Evolutionary conservation across 2,888 invertebrate species (phyloP), one percentile per base, ranked within the genome.

Genomic region (Tenthredo amoena): DNA sequence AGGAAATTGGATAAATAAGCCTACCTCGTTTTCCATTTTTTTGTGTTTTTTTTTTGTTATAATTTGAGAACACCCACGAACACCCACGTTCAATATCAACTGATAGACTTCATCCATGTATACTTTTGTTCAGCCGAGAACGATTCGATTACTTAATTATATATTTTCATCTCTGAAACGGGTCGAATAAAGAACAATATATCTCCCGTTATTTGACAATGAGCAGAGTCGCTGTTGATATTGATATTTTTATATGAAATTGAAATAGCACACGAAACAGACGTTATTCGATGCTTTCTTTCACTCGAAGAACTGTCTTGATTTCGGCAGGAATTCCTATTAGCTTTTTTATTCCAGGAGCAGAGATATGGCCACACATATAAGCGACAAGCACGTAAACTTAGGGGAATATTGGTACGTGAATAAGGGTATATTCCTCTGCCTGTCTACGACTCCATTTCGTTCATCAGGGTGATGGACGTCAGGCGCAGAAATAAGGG

Each of bases 401-500:
- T 50, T 34, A 15, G 18, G 12, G n/a, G 50, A 9, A 55, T 47
- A 74, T 40, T 74, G 40, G 43, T 77, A 77, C n/a, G 10, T 7
- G 77, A 12, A 74, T 74, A 43, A 40, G 26, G 31, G 50, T 31
- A 81, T 62, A 58, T 81, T 62, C 40, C 40, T 55, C 81, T 7
- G 81, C 40, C 81, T 81, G 62, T 81, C 81, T 62, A 81, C 58
- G 81, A 81, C 62, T 37, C 58, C 81, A 58, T 81, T 58, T 81
- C 40, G 18, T 62, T 81, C 81, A 62, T 81, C 81, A 62, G 10
- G 31, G 62, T 81, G 81, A 81, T 81, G 81, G 58, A 81, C 62
- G 81, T 81, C 81, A 40, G 6, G 40, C 0, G 58, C 62, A 58
- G 81, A 50, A 81, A 43, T 34, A 81, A 40, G 15, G 15, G 10